These are phyloP conservation scores for Ispidina lecontei DNA, from an alignment of 2,797 vertebrate species.

Conservation along the genomic window DNA sequence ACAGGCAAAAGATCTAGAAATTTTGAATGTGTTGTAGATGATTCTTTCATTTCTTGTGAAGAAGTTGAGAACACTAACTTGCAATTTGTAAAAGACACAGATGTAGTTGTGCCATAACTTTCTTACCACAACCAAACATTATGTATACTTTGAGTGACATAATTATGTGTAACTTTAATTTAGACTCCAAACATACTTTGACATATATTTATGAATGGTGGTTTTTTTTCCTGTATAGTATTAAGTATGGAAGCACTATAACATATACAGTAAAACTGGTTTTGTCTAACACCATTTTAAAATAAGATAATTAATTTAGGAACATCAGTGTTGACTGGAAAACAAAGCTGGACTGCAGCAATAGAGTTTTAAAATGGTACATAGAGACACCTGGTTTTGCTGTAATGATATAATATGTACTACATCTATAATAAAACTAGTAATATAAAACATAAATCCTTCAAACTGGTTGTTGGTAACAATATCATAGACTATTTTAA, in stretches of 20 bases:
- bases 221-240: not conserved
- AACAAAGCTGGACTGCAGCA: not conserved
- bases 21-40: not conserved
- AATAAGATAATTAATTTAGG: not conserved
- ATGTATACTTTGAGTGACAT: not conserved
- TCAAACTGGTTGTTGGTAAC: not conserved
- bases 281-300: not conserved
- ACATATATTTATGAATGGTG: not conserved
- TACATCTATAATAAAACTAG: not conserved
- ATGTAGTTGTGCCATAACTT: fast-evolving
- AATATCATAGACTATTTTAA: not conserved
- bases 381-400: not conserved
- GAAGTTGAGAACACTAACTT: not conserved
- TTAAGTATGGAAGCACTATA: not conserved
- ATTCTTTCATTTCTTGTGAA: not conserved
- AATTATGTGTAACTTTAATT: not conserved
- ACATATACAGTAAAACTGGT: not conserved
- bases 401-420: not conserved
- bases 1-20: not conserved
- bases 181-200: not conserved
- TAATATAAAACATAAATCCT: not conserved
- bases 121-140: not conserved
- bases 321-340: not conserved
- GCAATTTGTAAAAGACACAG: not conserved
- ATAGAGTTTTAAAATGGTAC: not conserved